phyloP scores from a whole-genome alignment of 2,888 invertebrate species.

The Dynastes hyllus region DNA sequence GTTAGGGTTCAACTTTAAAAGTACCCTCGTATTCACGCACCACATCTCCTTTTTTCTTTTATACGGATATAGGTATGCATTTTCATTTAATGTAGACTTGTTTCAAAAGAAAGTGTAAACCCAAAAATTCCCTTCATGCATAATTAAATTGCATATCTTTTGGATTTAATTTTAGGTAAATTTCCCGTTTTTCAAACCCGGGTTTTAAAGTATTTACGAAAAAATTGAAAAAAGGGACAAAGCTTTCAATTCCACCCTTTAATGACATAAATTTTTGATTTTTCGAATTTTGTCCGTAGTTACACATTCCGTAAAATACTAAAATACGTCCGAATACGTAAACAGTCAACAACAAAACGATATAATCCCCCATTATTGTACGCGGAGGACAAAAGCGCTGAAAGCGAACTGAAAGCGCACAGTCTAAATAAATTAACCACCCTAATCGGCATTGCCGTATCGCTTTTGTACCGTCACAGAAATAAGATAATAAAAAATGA shows the following conservation, averaged over 20 bases:
- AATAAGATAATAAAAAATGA: conserved; percentile 45
- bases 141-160: too few species aligned
- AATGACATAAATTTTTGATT: conserved; percentile 17
- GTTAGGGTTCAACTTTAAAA: too few species aligned
- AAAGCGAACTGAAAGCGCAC: conserved; percentile 25
- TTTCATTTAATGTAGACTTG: too few species aligned
- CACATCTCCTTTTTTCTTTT: too few species aligned
- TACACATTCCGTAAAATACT: not conserved
- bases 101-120: too few species aligned
- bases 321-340: conserved; percentile 3
- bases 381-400: conserved; percentile 33
- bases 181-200: too few species aligned
- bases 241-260: not conserved
- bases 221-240: too few species aligned
- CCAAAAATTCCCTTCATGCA: too few species aligned
- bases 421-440: conserved; percentile 46
- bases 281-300: not conserved
- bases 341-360: conserved; percentile 13
- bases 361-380: conserved; percentile 30
- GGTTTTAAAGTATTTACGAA: too few species aligned
- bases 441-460: conserved; percentile 36
- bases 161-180: too few species aligned
- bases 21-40: too few species aligned
- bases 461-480: conserved; percentile 23
- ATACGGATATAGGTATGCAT: too few species aligned